Percentiles rank a stretch among this genome's conserved stretches.
phyloP scores from a whole-genome alignment of 2,113 vertebrate genomes.

The Pluvialis apricaria region DNA sequence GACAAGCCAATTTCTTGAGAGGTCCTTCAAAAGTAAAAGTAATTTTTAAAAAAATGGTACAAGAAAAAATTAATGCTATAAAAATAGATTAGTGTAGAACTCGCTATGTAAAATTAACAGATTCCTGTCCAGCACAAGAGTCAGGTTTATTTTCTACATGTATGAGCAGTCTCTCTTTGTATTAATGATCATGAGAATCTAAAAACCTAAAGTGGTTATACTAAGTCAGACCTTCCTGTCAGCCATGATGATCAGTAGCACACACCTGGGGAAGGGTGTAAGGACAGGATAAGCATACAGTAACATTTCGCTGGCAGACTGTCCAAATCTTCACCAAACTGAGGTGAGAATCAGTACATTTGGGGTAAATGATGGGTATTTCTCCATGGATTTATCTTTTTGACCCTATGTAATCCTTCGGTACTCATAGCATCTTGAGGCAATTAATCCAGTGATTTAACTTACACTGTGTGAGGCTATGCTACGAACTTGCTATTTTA shows the following conservation, averaged over 20 bases:
- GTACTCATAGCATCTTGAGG: not conserved
- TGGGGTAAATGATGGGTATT: not conserved
- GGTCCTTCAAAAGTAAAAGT: not conserved
- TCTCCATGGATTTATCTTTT: not conserved
- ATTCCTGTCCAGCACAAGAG: not conserved
- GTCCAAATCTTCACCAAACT: not conserved
- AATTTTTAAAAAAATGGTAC: not conserved
- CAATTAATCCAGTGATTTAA: no score
- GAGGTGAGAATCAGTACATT: fast-evolving
- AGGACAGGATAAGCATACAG: not conserved
- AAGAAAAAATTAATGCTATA: not conserved
- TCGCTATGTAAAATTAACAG: not conserved
- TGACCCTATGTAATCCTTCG: not conserved
- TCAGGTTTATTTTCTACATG: not conserved
- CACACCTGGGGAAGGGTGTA: not conserved
- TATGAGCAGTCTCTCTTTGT: not conserved
- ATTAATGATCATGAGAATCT: not conserved
- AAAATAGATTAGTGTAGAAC: not conserved
- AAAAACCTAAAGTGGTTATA: not conserved
- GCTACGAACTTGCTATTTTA: no score
- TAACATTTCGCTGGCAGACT: not conserved
- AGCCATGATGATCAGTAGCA: not conserved
- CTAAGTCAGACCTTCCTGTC: not conserved
- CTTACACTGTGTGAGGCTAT: no score
- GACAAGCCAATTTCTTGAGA: not conserved